A percentile compares a stretch with the other conserved stretches of the same genome.
phyloP scores from a whole-genome alignment of 2,888 invertebrate species.

The Dryocosmus kuriphilus region DNA sequence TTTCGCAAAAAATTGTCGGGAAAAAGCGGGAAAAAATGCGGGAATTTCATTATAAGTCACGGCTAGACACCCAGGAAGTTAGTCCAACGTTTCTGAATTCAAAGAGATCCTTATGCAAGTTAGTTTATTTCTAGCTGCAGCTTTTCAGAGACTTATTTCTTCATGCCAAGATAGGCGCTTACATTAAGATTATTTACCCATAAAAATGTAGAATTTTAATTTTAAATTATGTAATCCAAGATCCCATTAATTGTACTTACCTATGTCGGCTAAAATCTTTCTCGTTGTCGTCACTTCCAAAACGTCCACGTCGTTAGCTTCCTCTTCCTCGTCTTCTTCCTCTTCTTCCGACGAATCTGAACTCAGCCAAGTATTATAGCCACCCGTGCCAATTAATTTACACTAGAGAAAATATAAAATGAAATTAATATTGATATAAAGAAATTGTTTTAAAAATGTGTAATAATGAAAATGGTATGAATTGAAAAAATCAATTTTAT shows the following conservation, averaged over 20 bases:
- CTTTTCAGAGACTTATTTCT: too few relatives aligned
- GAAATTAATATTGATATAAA: neutral
- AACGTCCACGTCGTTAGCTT: constrained; percentile 67
- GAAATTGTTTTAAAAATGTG: neutral
- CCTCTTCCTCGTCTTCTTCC: constrained; percentile 52
- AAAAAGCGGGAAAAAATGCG: too few relatives aligned
- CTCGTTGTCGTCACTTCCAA: constrained; percentile 66
- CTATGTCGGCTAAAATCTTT: constrained; percentile 68
- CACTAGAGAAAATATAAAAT: constrained; percentile 62
- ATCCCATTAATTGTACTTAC: constrained; percentile 57
- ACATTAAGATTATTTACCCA: too few relatives aligned
- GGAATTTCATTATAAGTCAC: too few relatives aligned
- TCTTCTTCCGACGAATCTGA: constrained; percentile 68
- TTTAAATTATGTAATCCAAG: too few relatives aligned
- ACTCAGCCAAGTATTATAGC: constrained; percentile 68
- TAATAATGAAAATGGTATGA: constrained; percentile 15
- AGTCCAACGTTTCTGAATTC: too few relatives aligned
- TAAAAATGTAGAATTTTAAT: too few relatives aligned
- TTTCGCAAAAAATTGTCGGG: too few relatives aligned
- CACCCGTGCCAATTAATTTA: constrained; percentile 70
- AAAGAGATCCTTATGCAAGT: too few relatives aligned
- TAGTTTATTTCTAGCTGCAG: too few relatives aligned
- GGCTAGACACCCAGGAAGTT: too few relatives aligned
- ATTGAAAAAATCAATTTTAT: neutral
- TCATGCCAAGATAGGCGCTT: too few relatives aligned